These are phyloP conservation scores for Anabas testudineus DNA, from an alignment of 2,797 vertebrate species.

Conservation along the genomic window DNA sequence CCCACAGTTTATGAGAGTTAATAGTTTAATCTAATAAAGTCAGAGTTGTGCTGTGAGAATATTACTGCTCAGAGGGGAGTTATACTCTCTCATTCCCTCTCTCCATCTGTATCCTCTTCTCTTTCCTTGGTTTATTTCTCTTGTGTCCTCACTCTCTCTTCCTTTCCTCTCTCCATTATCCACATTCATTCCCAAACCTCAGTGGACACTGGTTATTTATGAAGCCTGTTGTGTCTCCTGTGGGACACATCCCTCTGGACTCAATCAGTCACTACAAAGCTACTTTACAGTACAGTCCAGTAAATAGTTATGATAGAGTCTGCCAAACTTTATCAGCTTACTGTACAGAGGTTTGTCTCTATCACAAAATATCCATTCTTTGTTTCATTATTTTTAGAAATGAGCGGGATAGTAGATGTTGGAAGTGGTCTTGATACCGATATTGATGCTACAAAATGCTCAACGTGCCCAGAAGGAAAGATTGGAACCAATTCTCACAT, in stretches of 20 bases:
- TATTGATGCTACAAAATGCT: not conserved
- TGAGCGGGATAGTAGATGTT: no score
- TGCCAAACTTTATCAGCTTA: conserved; percentile 6
- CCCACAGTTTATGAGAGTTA: conserved; percentile 48
- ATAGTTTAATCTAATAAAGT: conserved; percentile 64
- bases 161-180: conserved; percentile 48
- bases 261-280: conserved; percentile 42
- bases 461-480: no score
- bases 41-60: conserved; percentile 56
- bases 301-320: conserved; percentile 18
- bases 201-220: conserved; percentile 73
- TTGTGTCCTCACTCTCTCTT: conserved; percentile 20
- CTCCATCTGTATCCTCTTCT: conserved; percentile 2
- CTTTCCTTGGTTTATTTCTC: conserved; percentile 25
- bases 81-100: conserved; percentile 16
- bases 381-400: conserved; percentile 10
- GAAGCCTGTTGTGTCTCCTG: conserved; percentile 57
- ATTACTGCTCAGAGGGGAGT: conserved; percentile 48
- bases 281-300: conserved; percentile 6
- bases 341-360: not conserved
- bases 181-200: conserved; percentile 67
- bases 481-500: not conserved
- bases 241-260: conserved; percentile 46
- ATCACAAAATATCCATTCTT: not conserved
- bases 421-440: not conserved